These are phyloP conservation scores for Cryptoprocta ferox DNA, from an alignment of 2,797 vertebrate species.

Conservation along the genomic window DNA sequence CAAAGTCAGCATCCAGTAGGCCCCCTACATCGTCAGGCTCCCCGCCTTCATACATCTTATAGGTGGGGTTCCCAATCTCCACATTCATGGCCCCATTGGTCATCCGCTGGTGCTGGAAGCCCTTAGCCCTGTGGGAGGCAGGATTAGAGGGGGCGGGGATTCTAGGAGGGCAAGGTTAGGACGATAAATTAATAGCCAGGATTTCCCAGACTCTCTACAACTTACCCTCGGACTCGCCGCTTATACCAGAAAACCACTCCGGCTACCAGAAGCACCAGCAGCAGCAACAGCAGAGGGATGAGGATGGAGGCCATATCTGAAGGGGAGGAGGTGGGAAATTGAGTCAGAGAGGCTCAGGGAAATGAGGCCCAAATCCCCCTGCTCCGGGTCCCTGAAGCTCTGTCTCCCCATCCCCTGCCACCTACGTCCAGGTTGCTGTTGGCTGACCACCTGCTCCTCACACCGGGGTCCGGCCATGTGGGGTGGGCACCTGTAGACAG, in stretches of 20 bases:
- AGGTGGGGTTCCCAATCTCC: slow-evolving; percentile 96
- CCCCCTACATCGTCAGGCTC: slow-evolving; percentile 94
- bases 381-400: not conserved
- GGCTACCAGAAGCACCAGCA: slow-evolving; percentile 90
- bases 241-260: slow-evolving; percentile 94
- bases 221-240: slow-evolving; percentile 95
- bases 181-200: not conserved
- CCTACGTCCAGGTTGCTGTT: slow-evolving; percentile 89
- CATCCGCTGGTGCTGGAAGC: slow-evolving; percentile 97
- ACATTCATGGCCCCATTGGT: slow-evolving; percentile 97
- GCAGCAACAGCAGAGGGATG: slow-evolving; percentile 91
- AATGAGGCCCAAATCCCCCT: not conserved
- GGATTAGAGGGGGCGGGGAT: not conserved
- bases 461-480: slow-evolving; percentile 92
- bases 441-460: slow-evolving; percentile 83
- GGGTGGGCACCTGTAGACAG: slow-evolving; percentile 88
- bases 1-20: slow-evolving; percentile 94
- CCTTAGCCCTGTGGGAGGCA: slow-evolving; percentile 90
- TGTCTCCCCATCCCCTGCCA: slow-evolving; percentile 43
- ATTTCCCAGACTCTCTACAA: not conserved
- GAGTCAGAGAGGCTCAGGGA: not conserved
- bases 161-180: not conserved
- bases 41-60: slow-evolving; percentile 97
- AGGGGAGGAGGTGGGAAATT: not conserved
- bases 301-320: slow-evolving; percentile 93